phyloP scores from a whole-genome alignment of 2,113 vertebrate genomes.

The Trichechus manatus region DNA sequence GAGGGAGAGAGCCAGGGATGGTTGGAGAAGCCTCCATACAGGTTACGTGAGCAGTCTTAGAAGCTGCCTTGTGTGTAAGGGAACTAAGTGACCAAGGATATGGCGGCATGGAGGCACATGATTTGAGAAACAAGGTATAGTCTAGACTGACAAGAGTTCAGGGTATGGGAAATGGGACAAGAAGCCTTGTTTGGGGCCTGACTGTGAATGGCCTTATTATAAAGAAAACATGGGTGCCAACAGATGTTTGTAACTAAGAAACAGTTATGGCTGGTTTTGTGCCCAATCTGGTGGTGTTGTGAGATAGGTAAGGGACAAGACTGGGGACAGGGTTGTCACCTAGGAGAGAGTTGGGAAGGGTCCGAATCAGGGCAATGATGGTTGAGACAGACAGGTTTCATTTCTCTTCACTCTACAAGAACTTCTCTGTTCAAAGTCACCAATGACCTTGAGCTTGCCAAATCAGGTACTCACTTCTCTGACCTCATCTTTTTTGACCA shows the following conservation, averaged over 20 bases:
- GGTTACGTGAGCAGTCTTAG: background rate
- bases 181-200: background rate
- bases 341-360: background rate
- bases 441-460: background rate
- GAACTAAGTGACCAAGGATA: rapidly evolving
- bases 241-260: background rate
- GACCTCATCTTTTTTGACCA: background rate
- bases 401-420: background rate
- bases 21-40: background rate
- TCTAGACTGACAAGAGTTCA: background rate
- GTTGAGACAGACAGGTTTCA: background rate
- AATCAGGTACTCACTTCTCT: background rate
- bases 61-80: background rate
- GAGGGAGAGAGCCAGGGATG: rapidly evolving
- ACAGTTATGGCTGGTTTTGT: too few species aligned
- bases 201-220: background rate
- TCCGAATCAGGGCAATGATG: too few species aligned
- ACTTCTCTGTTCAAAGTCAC: background rate
- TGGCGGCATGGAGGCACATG: background rate
- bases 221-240: background rate
- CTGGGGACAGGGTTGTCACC: too few species aligned
- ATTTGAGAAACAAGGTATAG: background rate
- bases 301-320: background rate
- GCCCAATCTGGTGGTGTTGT: background rate
- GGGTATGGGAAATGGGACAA: background rate